Percentiles rank a stretch among this genome's conserved stretches.
Conservation (phyloP, 2,888 invertebrate genomes). For the Zaprionus lineosus region DNA sequence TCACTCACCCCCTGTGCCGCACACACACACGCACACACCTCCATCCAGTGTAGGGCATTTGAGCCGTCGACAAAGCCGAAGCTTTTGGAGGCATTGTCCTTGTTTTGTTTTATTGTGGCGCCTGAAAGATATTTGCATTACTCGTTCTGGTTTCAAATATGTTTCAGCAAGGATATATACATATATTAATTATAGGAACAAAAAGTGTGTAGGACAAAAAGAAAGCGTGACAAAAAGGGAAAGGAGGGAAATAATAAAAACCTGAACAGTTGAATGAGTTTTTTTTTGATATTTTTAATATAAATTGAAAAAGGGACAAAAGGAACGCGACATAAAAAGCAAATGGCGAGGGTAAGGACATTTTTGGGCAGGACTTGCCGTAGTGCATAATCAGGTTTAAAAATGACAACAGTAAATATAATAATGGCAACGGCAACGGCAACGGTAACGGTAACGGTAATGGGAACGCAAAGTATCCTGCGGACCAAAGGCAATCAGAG, state of each 20-base stretch:
- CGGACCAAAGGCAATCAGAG: conserved; percentile 59
- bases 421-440: too few species aligned
- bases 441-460: too few species aligned
- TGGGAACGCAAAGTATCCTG: conserved; percentile 50
- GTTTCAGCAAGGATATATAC: conserved; percentile 50
- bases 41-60: neutral
- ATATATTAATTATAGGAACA: conserved; percentile 65
- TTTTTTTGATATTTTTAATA: conserved; percentile 22
- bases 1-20: too few species aligned
- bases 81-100: conserved; percentile 6
- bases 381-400: conserved; percentile 67
- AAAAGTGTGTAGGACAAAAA: conserved; percentile 19
- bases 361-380: conserved; percentile 40
- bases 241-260: conserved; percentile 23
- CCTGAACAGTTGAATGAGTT: conserved; percentile 67
- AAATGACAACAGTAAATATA: conserved; percentile 59
- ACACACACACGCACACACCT: too few species aligned
- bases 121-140: conserved; percentile 63
- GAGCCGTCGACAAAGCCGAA: neutral
- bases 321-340: conserved; percentile 30
- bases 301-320: conserved; percentile 70
- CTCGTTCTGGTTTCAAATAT: conserved; percentile 52
- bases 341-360: conserved; percentile 30
- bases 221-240: conserved; percentile 32
- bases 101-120: conserved; percentile 9